Conservation (phyloP, 2,113 vertebrate genomes). For the Sinocyclocheilus anshuiensis region DNA sequence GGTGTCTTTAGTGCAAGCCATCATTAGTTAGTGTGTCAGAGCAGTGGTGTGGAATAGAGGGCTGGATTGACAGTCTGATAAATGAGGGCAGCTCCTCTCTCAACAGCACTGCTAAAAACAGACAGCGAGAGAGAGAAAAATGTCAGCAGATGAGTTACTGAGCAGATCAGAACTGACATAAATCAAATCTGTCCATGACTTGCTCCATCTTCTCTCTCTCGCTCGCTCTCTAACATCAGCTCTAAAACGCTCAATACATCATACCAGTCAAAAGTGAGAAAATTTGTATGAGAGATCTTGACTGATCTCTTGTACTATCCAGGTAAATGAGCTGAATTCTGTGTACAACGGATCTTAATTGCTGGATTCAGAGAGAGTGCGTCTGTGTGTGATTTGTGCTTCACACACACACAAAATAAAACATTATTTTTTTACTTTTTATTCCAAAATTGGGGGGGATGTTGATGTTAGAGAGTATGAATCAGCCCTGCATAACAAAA, state of each 20-base stretch:
- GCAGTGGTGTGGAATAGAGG: constrained; percentile 34
- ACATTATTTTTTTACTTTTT: too few species aligned
- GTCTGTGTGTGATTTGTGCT: too few species aligned
- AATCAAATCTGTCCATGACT: constrained; percentile 47
- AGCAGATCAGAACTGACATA: constrained; percentile 48
- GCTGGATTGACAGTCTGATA: constrained; percentile 54
- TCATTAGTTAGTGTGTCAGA: constrained; percentile 44
- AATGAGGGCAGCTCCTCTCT: constrained; percentile 45
- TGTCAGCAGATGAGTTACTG: constrained; percentile 45
- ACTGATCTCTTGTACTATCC: not conserved
- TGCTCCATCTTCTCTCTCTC: constrained; percentile 25
- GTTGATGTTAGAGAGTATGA: too few species aligned
- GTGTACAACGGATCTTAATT: not conserved
- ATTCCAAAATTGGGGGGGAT: too few species aligned
- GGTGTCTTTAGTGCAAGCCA: constrained; percentile 36
- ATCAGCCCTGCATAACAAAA: too few species aligned
- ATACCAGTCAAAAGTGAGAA: constrained; percentile 5
- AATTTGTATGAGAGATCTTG: constrained; percentile 8
- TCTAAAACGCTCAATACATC: constrained; percentile 23
- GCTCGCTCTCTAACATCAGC: not conserved
- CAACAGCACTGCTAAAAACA: constrained; percentile 39
- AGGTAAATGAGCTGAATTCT: constrained; percentile 6
- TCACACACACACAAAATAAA: too few species aligned
- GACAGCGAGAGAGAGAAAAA: not conserved
- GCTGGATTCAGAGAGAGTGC: not conserved